Conservation (phyloP, 2,113 vertebrate genomes). For the Apodemus sylvaticus region DNA sequence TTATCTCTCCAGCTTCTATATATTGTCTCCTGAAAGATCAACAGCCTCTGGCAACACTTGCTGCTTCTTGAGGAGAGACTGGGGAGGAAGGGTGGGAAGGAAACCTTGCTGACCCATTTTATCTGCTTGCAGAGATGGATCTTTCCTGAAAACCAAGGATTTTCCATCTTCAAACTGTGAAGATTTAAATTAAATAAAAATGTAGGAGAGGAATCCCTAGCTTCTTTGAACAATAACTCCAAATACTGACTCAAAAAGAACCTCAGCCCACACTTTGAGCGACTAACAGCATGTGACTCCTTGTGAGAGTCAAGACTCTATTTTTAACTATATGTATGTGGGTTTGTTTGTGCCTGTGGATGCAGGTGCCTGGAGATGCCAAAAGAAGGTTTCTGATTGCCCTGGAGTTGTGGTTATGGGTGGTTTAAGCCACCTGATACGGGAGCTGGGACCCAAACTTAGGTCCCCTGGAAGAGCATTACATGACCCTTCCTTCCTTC, state of each 20-base stretch:
- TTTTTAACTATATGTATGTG: background rate
- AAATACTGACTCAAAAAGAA: constrained; percentile 9
- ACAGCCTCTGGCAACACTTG: background rate
- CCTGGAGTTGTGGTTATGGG: background rate
- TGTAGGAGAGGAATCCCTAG: constrained; percentile 28
- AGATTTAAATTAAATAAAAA: background rate
- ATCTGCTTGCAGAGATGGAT: constrained; percentile 8
- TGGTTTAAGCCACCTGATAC: background rate
- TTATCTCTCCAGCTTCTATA: background rate
- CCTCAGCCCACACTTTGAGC: background rate
- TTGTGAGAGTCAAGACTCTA: background rate
- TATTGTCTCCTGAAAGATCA: background rate
- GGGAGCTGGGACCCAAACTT: background rate
- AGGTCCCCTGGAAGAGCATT: background rate
- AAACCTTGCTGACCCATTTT: background rate
- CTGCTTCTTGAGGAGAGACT: background rate
- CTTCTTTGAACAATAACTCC: constrained; percentile 49
- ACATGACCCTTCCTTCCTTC: background rate
- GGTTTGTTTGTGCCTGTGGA: background rate
- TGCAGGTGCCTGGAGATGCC: background rate
- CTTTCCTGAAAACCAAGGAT: background rate
- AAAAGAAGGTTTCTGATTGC: background rate
- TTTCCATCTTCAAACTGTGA: constrained; percentile 21
- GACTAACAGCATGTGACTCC: background rate
- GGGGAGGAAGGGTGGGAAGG: background rate